Percentiles rank a stretch among this genome's conserved stretches.
Conservation (phyloP, 2,888 invertebrate species). For the Pheosia gnoma region DNA sequence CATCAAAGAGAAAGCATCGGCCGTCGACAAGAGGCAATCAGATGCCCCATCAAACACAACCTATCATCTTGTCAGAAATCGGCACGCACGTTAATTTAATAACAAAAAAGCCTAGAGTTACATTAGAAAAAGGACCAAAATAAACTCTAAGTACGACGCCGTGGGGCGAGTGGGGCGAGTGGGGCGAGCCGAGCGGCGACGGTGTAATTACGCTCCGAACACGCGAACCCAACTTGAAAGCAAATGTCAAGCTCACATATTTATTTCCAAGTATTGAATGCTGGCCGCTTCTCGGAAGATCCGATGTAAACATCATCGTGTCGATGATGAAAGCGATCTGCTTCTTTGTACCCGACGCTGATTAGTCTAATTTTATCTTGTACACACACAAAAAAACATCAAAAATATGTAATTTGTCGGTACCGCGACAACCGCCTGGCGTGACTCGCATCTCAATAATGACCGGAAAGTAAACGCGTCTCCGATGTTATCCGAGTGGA, state of each 20-base stretch:
- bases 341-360: constrained; percentile 80
- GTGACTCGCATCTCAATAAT: constrained; percentile 60
- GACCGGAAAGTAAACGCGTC: constrained; percentile 48
- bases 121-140: constrained; percentile 62
- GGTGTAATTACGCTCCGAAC: constrained; percentile 77
- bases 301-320: constrained; percentile 80
- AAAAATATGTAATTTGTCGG: constrained; percentile 68
- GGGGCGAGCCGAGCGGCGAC: constrained; percentile 35
- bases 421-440: constrained; percentile 72
- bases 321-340: constrained; percentile 84
- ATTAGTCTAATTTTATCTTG: constrained; percentile 79
- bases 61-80: constrained; percentile 83
- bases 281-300: constrained; percentile 78
- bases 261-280: constrained; percentile 84
- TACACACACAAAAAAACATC: constrained; percentile 52
- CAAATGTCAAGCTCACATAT: constrained; percentile 84
- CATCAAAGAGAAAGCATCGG: constrained; percentile 82
- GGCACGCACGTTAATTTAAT: constrained; percentile 84
- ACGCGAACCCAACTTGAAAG: constrained; percentile 81
- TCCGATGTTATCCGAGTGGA: constrained; percentile 33
- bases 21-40: constrained; percentile 83
- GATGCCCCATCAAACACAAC: constrained; percentile 78
- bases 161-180: constrained; percentile 34
- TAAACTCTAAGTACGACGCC: constrained; percentile 59
- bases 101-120: constrained; percentile 73